Percentiles rank a stretch among this genome's conserved stretches.
phyloP scores from a whole-genome alignment of 1,140 invertebrate species.

The Ceratina japonica region DNA sequence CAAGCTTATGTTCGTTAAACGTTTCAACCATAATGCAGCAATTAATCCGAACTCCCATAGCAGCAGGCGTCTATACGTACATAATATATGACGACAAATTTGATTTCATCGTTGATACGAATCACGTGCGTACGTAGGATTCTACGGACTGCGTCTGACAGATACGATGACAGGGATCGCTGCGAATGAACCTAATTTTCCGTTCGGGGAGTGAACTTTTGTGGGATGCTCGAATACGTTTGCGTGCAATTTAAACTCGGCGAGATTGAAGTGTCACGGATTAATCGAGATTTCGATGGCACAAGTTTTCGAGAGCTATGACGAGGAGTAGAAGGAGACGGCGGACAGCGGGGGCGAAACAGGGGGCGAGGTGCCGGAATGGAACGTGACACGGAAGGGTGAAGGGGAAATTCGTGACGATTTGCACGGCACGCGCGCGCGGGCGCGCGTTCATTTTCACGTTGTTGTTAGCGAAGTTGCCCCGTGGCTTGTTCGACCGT shows the following conservation, averaged over 20 bases:
- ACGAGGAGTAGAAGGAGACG: background rate
- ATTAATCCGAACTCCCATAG: background rate
- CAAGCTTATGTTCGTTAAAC: background rate
- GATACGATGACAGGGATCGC: conserved; percentile 38
- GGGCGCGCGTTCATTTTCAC: conserved; percentile 19
- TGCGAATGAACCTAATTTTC: conserved; percentile 39
- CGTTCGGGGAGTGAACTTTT: background rate
- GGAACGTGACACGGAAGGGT: background rate
- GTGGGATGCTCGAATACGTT: background rate
- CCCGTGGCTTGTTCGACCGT: background rate
- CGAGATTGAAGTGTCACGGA: conserved; percentile 38
- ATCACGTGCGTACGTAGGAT: background rate
- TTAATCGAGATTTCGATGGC: conserved; percentile 36
- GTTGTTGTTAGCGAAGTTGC: conserved; percentile 36
- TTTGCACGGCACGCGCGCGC: background rate
- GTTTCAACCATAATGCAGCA: background rate
- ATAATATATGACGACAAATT: conserved; percentile 5
- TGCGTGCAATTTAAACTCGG: conserved; percentile 29
- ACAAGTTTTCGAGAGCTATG: conserved; percentile 30
- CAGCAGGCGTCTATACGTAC: background rate
- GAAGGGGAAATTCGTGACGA: conserved; percentile 13
- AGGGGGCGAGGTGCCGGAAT: too few species aligned
- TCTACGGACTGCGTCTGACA: conserved; percentile 32
- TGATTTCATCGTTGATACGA: background rate
- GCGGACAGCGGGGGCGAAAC: background rate